Base-by-base conservation (phyloP, 2,113 vertebrate species). In the Lethenteron reissneri region DNA sequence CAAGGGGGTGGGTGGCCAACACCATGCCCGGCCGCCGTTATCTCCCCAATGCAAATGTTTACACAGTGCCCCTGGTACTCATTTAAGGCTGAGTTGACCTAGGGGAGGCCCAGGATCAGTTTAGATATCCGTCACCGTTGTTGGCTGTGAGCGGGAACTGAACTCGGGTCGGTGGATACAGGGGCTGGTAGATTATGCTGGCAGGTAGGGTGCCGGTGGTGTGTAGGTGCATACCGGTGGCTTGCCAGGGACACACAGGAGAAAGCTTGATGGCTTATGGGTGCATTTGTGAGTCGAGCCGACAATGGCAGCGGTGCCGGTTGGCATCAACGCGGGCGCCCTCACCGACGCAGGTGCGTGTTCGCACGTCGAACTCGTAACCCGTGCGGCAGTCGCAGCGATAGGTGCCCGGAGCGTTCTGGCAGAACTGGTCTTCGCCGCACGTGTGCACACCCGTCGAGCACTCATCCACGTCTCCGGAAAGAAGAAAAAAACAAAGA, bases 381-480 rank as follows among this genome's bases (percentile, higher is more conserved):
- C 92, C 92, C 1, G 81, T 79, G 80, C 83, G 87, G 78, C 92
- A 96, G 81, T 90, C 88, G 2, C 92, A 96, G 80, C 87, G 88
- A 73, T 88, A 88, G 75, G 83, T 81, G 41, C 90, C 90, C 0
- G 88, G 87, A 1, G 90, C 79, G 77, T 95, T 96, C 75, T 86
- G 84, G 75, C 92, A 96, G 71, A 88, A 74, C 76, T 95, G 88
- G 58, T 81, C 82, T 19, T 80, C 82, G 1, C 84, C 81, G 2
- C 90, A 96, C 12, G 78, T 84, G 75, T 96, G 88, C 3, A 82
- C 77, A 1, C 87, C 85, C 0, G 80, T 79, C 75, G 83, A 81
- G 76, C 92, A 96, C 78, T 95, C 92, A 5, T 96, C 86, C 76
- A 86, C 79, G 58, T 96, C 92, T 96, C 78, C 11, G 9, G 62